Evolutionary conservation across 2,888 invertebrate species (phyloP).

Genomic region (Amphimallon solstitiale): DNA sequence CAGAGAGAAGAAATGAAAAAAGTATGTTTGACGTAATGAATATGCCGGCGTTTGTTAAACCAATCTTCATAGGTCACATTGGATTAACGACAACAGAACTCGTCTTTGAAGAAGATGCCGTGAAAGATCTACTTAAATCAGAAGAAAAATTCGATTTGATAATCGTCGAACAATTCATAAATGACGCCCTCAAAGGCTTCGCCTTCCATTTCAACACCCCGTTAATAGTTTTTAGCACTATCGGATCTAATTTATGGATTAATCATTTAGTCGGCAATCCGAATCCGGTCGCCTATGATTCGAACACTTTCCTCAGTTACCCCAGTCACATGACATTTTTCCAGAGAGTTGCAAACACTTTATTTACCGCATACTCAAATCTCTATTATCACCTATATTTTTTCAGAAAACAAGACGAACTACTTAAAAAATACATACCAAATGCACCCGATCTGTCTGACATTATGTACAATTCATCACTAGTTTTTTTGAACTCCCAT

Average conservation of each 20-base stretch:
- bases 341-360: slow-evolving; percentile 67
- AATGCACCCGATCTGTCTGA: slow-evolving; percentile 42
- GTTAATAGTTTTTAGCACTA: slow-evolving; percentile 59
- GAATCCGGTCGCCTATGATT: slow-evolving; percentile 64
- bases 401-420: slow-evolving; percentile 38
- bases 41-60: not conserved
- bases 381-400: slow-evolving; percentile 42
- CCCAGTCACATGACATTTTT: slow-evolving; percentile 65
- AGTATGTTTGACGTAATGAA: slow-evolving; percentile 1
- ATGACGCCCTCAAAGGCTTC: slow-evolving; percentile 63
- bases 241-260: slow-evolving; percentile 63
- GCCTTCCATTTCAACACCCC: slow-evolving; percentile 59
- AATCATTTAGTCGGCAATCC: slow-evolving; percentile 65
- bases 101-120: slow-evolving; percentile 33
- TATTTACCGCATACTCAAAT: slow-evolving; percentile 45
- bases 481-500: slow-evolving; percentile 60
- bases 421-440: slow-evolving; percentile 45
- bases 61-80: not conserved
- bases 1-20: not conserved
- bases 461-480: slow-evolving; percentile 52
- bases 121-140: slow-evolving; percentile 54
- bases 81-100: slow-evolving; percentile 15
- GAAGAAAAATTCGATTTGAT: slow-evolving; percentile 60
- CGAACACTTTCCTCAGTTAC: slow-evolving; percentile 62
- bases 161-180: slow-evolving; percentile 64